Evolutionary conservation across 2,797 vertebrate genomes (phyloP).

Genomic region (Aldrovandia affinis): DNA sequence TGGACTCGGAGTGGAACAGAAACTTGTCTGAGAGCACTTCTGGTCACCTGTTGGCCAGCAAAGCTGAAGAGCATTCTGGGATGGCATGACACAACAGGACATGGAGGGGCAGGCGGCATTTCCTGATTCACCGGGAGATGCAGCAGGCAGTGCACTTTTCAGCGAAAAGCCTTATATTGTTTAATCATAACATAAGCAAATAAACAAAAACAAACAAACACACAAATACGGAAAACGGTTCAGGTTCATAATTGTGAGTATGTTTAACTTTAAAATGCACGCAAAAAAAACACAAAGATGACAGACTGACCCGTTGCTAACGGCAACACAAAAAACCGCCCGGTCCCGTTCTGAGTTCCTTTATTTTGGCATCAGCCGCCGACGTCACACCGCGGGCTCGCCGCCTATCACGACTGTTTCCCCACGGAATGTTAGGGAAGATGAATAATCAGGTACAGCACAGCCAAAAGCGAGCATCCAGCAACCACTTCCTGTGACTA

Average conservation of each 20-base stretch:
- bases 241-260: neutral
- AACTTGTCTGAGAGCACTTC: neutral
- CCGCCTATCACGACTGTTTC: neutral
- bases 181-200: neutral
- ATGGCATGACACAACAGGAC: neutral
- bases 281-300: neutral
- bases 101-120: neutral
- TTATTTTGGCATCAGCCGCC: neutral
- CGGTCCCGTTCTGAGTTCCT: neutral
- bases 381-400: neutral
- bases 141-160: neutral
- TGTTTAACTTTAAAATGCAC: neutral
- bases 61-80: neutral
- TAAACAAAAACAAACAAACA: neutral
- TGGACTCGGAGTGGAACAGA: neutral
- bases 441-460: neutral
- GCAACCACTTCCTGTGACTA: constrained; percentile 1
- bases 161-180: neutral
- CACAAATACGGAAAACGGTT: no score
- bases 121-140: neutral
- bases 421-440: neutral
- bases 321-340: neutral
- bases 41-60: neutral
- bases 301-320: no score
- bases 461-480: neutral